Evolutionary conservation across 2,113 vertebrate species (phyloP), one percentile per base, ranked within the genome.

Genomic region (Amblyopsis rosae): DNA sequence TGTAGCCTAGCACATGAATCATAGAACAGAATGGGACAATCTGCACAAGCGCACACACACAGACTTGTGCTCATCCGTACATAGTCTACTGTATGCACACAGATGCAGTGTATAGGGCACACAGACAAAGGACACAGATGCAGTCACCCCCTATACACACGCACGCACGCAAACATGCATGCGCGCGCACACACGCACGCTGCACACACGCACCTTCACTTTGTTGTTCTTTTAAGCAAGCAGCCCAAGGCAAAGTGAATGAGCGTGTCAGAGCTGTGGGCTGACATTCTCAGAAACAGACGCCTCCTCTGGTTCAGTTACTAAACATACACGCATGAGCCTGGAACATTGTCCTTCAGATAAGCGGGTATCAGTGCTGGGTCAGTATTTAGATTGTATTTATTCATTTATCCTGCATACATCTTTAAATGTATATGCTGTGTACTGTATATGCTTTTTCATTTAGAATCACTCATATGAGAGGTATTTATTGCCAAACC

Each of bases 21-120:
- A 87, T 70, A 88, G 67, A 73, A 80, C 72, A 87, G 79, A 84
- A 84, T 79, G 79, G 69, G 66, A 86, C 50, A 72, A 69, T 6
- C 46, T 62, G 6, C 26, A 69, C 49, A 62, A 19, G 62, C 59
- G 41, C 17, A 60, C 56, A 35, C 50, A 59, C 26, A 35, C 56
- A 58, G 12, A 65, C 19, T 53, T 46, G 61, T 78, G 72, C 69
- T 62, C 72, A 61, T 77, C 71, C 16, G 12, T 62, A 74, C 67
- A 70, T 48, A 26, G 26, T 26, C 26, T 26, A 66, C 74, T 68
- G 72, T 73, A 82, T 63, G 47, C 78, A 78, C 17, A 56, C 78
- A 80, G 59, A 84, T 65, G 65, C 82, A 86, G 66, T 41, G 66
- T 46, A 61, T 82, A 79, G 76, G 59, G 59, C 49, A 61, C 69